phyloP scores from a whole-genome alignment of 2,113 vertebrate genomes.

The Bolborhynchus lineola region DNA sequence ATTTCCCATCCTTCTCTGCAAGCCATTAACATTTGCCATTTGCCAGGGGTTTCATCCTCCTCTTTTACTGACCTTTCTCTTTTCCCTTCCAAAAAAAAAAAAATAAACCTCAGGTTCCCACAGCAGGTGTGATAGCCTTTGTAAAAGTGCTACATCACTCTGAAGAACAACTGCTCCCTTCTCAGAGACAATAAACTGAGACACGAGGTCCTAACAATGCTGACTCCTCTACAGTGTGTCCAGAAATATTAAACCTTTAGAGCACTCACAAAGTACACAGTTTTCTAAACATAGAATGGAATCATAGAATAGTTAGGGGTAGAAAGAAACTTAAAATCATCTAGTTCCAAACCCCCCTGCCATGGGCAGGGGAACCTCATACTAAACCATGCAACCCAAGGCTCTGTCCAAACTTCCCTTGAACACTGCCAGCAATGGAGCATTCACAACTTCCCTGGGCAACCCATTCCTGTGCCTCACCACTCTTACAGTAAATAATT shows the following conservation, averaged over 20 bases:
- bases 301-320: too few species aligned
- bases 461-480: too few species aligned
- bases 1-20: fast-evolving
- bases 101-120: neutral
- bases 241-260: neutral
- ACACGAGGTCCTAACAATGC: neutral
- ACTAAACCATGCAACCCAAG: too few species aligned
- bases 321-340: too few species aligned
- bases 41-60: neutral
- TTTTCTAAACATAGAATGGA: neutral
- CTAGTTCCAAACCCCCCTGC: too few species aligned
- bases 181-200: neutral
- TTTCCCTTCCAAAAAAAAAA: neutral
- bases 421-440: too few species aligned
- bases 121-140: neutral
- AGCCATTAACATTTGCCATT: neutral
- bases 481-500: too few species aligned
- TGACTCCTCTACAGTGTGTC: neutral
- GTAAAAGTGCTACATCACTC: neutral
- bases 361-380: too few species aligned
- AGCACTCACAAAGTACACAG: neutral
- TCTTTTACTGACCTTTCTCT: neutral
- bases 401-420: too few species aligned
- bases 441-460: too few species aligned
- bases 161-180: neutral